Conservation (phyloP, 2,797 vertebrate species). For the Chanos chanos region DNA sequence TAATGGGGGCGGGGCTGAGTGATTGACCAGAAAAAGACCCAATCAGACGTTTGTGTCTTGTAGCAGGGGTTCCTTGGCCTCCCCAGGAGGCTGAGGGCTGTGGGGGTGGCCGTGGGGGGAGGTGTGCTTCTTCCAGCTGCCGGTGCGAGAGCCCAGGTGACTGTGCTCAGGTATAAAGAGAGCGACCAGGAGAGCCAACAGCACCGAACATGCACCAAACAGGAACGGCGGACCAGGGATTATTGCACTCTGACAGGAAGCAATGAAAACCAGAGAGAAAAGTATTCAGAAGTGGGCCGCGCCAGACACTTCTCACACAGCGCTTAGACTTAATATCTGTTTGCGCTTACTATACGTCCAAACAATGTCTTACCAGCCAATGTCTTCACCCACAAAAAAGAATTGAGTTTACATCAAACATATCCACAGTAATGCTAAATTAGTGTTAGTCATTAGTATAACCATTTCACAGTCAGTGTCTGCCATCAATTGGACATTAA, state of each 20-base stretch:
- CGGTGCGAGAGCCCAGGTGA: constrained; percentile 67
- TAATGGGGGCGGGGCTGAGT: not conserved
- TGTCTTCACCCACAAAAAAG: too few relatives aligned
- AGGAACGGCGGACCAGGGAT: constrained; percentile 84
- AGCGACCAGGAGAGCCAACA: constrained; percentile 83
- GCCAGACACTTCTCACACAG: too few relatives aligned
- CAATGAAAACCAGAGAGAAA: not conserved
- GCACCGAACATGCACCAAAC: constrained; percentile 82
- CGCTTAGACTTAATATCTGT: too few relatives aligned
- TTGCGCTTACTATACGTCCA: too few relatives aligned
- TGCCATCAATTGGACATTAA: too few relatives aligned
- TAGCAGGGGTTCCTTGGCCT: constrained; percentile 83
- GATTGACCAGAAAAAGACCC: not conserved
- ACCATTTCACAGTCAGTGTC: not conserved
- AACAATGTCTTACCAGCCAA: too few relatives aligned
- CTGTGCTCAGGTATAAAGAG: constrained; percentile 86
- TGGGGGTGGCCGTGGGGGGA: constrained; percentile 78
- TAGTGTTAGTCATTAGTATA: not conserved
- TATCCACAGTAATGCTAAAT: not conserved
- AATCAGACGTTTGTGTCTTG: constrained; percentile 85
- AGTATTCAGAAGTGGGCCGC: not conserved
- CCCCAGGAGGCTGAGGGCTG: constrained; percentile 76
- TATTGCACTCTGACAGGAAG: constrained; percentile 72
- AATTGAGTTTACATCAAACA: too few relatives aligned
- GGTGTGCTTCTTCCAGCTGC: constrained; percentile 83